Conservation (phyloP, 1,140 invertebrate species). For the Papilio helenus region DNA sequence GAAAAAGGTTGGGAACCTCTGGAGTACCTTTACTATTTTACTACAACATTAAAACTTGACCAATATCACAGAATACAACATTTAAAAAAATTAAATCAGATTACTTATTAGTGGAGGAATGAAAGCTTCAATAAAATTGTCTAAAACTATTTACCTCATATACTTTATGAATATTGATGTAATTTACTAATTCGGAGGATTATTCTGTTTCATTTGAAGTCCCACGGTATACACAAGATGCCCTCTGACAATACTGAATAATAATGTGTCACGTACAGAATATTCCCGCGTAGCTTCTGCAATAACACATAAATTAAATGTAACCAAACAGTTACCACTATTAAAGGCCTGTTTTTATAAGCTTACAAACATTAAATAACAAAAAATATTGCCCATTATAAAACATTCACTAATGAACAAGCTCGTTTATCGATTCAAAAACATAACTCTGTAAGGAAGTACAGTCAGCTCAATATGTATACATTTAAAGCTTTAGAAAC, state of each 20-base stretch:
- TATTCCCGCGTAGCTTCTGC: conserved; percentile 83
- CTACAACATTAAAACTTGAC: background rate
- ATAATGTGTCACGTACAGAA: conserved; percentile 93
- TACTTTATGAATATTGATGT: background rate
- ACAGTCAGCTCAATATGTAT: too few species aligned
- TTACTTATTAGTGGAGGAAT: conserved; percentile 30
- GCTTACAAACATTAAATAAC: too few species aligned
- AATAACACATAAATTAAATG: conserved; percentile 56
- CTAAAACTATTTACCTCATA: background rate
- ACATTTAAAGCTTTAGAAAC: too few species aligned
- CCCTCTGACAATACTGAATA: conserved; percentile 96
- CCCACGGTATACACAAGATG: conserved; percentile 95
- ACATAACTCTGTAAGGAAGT: too few species aligned
- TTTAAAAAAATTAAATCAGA: background rate
- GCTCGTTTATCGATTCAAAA: too few species aligned
- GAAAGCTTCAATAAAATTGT: conserved; percentile 8
- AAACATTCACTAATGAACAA: too few species aligned
- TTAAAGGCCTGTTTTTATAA: too few species aligned
- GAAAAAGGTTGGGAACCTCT: background rate
- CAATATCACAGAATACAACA: conserved; percentile 32
- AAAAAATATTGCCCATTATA: too few species aligned
- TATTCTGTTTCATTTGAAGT: conserved; percentile 86
- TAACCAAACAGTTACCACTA: background rate
- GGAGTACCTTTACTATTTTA: background rate
- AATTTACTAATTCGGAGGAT: background rate